phyloP scores from a whole-genome alignment of 2,113 vertebrate genomes.

The Echinops telfairi region DNA sequence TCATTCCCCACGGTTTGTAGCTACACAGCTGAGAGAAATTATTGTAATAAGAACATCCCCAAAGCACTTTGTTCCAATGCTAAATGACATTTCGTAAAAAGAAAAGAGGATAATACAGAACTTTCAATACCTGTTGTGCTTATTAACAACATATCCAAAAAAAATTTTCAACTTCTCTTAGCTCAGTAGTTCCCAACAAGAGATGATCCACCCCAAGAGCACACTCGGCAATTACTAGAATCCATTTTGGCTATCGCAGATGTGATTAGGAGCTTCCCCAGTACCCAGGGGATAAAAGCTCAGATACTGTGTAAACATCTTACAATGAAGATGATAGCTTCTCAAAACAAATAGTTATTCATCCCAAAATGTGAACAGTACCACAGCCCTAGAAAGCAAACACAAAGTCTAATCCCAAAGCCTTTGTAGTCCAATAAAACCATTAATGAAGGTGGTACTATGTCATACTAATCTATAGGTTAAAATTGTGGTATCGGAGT shows the following conservation, averaged over 20 bases:
- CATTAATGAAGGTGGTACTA: neutral
- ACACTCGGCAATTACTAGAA: neutral
- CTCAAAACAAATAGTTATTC: slow-evolving; percentile 21
- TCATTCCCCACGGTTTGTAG: neutral
- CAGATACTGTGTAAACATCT: neutral
- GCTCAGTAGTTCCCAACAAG: neutral
- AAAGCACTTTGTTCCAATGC: neutral
- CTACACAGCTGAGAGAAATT: slow-evolving; percentile 23
- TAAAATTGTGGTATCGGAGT: neutral
- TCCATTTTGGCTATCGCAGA: neutral
- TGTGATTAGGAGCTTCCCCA: neutral
- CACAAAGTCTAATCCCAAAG: slow-evolving; percentile 23
- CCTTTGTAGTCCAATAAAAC: slow-evolving; percentile 15
- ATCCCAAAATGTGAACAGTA: neutral
- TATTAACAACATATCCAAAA: slow-evolving; percentile 3
- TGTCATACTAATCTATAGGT: too few species aligned
- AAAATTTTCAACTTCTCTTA: neutral
- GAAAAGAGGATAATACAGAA: neutral
- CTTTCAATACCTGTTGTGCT: slow-evolving; percentile 1
- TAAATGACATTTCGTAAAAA: slow-evolving; percentile 44
- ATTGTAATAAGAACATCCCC: neutral
- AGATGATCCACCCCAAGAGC: neutral
- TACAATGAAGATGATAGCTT: neutral
- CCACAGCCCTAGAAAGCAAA: neutral
- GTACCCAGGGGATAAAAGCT: too few species aligned